Evolutionary conservation across 2,888 invertebrate species (phyloP).

Genomic region (Nomada goodeniana): DNA sequence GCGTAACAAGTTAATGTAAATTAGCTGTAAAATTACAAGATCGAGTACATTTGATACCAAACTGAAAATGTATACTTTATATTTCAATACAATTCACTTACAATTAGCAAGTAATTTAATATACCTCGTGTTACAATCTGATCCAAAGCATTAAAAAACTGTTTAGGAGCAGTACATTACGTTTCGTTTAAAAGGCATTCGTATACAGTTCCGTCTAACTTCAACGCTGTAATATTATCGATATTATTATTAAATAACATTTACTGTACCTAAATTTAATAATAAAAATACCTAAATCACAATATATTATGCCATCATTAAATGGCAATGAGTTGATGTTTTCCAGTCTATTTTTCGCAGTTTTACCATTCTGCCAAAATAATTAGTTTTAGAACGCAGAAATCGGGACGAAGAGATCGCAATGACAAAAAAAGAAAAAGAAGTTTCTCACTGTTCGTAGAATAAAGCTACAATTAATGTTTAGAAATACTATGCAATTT

Average conservation of each 20-base stretch:
- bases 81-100: slow-evolving; percentile 14
- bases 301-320: slow-evolving; percentile 76
- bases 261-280: slow-evolving; percentile 81
- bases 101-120: slow-evolving; percentile 31
- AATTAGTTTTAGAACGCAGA: slow-evolving; percentile 51
- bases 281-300: slow-evolving; percentile 83
- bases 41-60: slow-evolving; percentile 36
- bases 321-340: slow-evolving; percentile 70
- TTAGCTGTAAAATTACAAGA: slow-evolving; percentile 59
- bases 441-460: slow-evolving; percentile 40
- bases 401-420: slow-evolving; percentile 64
- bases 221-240: slow-evolving; percentile 77
- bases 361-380: slow-evolving; percentile 60
- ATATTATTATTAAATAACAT: slow-evolving; percentile 82
- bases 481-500: slow-evolving; percentile 63
- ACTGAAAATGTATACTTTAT: slow-evolving; percentile 16
- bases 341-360: slow-evolving; percentile 73
- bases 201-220: slow-evolving; percentile 69
- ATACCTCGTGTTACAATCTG: slow-evolving; percentile 11
- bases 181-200: slow-evolving; percentile 73
- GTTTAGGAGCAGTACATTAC: slow-evolving; percentile 65
- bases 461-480: slow-evolving; percentile 56
- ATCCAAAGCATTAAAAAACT: slow-evolving; percentile 41
- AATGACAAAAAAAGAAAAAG: slow-evolving; percentile 62
- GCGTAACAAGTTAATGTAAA: slow-evolving; percentile 54